phyloP scores from a whole-genome alignment of 2,888 invertebrate species.

The Dasysyrphus tricinctus region DNA sequence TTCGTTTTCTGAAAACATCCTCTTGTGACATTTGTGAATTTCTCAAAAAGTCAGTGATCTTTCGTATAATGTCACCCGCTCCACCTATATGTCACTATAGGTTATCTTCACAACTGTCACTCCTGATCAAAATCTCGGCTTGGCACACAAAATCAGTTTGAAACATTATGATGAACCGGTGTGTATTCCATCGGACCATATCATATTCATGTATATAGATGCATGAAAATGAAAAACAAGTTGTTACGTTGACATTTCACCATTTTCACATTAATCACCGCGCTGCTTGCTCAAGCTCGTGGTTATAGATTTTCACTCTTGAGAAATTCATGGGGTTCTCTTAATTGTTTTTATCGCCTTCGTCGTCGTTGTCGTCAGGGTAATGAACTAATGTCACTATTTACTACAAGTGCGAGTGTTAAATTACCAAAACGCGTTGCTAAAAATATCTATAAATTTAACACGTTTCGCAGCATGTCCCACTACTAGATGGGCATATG shows the following conservation, averaged over 20 bases:
- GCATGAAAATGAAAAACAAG: slow-evolving; percentile 51
- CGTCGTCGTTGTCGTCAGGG: slow-evolving; percentile 13
- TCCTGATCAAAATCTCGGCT: slow-evolving; percentile 45
- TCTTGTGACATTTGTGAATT: neutral
- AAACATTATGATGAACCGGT: slow-evolving; percentile 30
- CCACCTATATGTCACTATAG: slow-evolving; percentile 46
- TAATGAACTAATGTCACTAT: slow-evolving; percentile 53
- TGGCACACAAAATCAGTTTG: slow-evolving; percentile 10
- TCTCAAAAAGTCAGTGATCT: neutral
- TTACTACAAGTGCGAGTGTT: slow-evolving; percentile 40
- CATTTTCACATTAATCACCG: slow-evolving; percentile 38
- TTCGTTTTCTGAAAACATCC: slow-evolving; percentile 4
- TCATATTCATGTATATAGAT: slow-evolving; percentile 1
- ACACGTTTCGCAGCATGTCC: slow-evolving; percentile 34
- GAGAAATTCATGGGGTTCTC: slow-evolving; percentile 50
- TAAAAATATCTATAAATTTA: slow-evolving; percentile 29
- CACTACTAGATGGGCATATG: slow-evolving; percentile 1
- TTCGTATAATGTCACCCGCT: slow-evolving; percentile 23
- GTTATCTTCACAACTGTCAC: slow-evolving; percentile 37
- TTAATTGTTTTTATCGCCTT: slow-evolving; percentile 56
- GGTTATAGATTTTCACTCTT: slow-evolving; percentile 58
- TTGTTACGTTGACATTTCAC: slow-evolving; percentile 68
- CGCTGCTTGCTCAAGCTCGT: slow-evolving; percentile 56
- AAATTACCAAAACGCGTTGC: slow-evolving; percentile 40
- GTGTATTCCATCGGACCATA: slow-evolving; percentile 5